Evolutionary conservation across 2,888 invertebrate species (phyloP).

Genomic region (Folsomia candida): DNA sequence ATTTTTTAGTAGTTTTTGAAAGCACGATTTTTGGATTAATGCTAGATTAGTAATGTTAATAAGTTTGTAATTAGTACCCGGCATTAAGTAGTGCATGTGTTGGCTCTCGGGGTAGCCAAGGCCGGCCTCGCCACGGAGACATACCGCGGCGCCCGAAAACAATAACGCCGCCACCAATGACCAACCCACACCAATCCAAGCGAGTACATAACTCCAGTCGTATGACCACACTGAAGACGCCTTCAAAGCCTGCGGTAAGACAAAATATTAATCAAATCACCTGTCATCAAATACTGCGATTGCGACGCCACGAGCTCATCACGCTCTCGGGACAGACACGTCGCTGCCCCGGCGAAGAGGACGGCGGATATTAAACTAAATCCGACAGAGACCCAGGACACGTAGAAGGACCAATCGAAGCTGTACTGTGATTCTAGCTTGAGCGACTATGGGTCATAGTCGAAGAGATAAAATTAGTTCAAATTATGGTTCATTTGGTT

Average conservation of each 20-base stretch:
- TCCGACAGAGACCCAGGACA: slow-evolving; percentile 78
- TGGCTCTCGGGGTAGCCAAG: slow-evolving; percentile 90
- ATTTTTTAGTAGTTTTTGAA: too few species aligned
- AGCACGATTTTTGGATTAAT: too few species aligned
- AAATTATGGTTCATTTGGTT: not conserved
- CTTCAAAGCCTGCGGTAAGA: slow-evolving; percentile 37
- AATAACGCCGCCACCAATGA: slow-evolving; percentile 86
- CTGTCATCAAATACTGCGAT: slow-evolving; percentile 75
- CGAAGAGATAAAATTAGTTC: slow-evolving; percentile 1
- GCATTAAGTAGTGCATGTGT: slow-evolving; percentile 97
- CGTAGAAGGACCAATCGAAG: slow-evolving; percentile 83
- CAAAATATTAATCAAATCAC: slow-evolving; percentile 58
- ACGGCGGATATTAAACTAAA: slow-evolving; percentile 72
- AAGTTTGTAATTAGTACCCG: slow-evolving; percentile 65
- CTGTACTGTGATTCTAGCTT: slow-evolving; percentile 29
- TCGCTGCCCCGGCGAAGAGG: slow-evolving; percentile 75
- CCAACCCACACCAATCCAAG: slow-evolving; percentile 94
- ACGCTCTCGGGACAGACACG: slow-evolving; percentile 70
- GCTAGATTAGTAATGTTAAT: slow-evolving; percentile 13
- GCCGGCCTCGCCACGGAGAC: slow-evolving; percentile 75
- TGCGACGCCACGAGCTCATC: slow-evolving; percentile 35
- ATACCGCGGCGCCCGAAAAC: slow-evolving; percentile 90
- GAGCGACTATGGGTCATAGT: too few species aligned
- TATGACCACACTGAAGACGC: slow-evolving; percentile 59
- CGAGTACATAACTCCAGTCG: slow-evolving; percentile 96